Evolutionary conservation across 2,797 vertebrate species (phyloP), one percentile per base, ranked within the genome.

Genomic region (Pelochelys cantorii): DNA sequence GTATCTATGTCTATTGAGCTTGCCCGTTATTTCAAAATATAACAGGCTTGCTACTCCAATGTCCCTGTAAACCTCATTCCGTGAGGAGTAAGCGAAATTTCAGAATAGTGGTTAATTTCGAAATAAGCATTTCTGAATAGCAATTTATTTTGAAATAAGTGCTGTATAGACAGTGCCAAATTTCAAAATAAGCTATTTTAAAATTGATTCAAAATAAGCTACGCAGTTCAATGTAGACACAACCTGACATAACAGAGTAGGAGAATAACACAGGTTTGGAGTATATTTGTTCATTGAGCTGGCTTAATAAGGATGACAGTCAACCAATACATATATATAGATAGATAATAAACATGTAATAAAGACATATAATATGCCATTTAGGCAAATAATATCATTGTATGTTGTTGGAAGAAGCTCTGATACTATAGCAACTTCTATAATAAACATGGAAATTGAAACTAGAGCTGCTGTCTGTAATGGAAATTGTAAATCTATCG

Each of bases 221-320:
- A 48, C 8, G 42, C 42, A 48, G 42, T 48, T 48, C 42, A 48
- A 48, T 48, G 42, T 8, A 48, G 42, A 48, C 42, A 48, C 42
- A 48, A 48, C 7, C 4, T 34, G 5, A 1, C 15, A 75, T 48
- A 79, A 84, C 82, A 77, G 81, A 54, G 0, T 0, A 1, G 31
- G 18, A 77, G 85, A 82, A 59, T 1, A 22, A 79, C 2, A 34
- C 2, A 15, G 42, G 8, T 1, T 85, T 13, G 82, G 55, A 84
- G 79, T 25, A 0, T 11, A 78, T 3, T 53, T 34, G 87, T 82
- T 78, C 6, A 23, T 87, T 20, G 48, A 18, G 42, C 14, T 80
- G 90, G 1, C 81, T 8, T 83, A 9, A 37, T 6, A 81, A 91
- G 68, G 34, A 74, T 37, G 34, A 1, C 31, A n/a, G 14, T 65